Base-by-base conservation (phyloP, 1,140 invertebrate genomes). In the Chelonus insularis region DNA sequence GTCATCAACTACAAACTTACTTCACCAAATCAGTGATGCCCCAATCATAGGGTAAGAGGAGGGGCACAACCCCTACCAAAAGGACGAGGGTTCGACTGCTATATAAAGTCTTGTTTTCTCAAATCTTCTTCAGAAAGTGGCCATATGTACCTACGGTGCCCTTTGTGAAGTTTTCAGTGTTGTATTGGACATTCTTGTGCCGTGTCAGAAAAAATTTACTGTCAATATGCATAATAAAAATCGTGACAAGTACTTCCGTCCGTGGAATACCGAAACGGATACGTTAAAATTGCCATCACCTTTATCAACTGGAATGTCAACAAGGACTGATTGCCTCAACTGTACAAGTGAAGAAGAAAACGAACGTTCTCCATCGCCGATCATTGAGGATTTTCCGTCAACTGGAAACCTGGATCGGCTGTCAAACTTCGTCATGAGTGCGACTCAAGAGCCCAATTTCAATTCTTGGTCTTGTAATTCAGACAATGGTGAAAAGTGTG, bases 171-270 rank as follows among this genome's bases (percentile, higher is more conserved):
- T n/a, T n/a, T n/a, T n/a, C n/a, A n/a, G n/a, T n/a, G n/a, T n/a
- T n/a, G n/a, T n/a, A n/a, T n/a, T n/a, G n/a, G n/a, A n/a, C n/a
- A n/a, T n/a, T n/a, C n/a, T n/a, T n/a, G n/a, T n/a, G n/a, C n/a
- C n/a, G n/a, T n/a, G n/a, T n/a, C n/a, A n/a, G n/a, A n/a, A n/a
- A 29, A 29, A 29, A 7, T 29, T 29, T 29, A 29, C 7, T 29
- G 25, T 4, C 25, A 52, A 57, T 25, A 29, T 36, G 50, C 29
- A 21, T 18, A 45, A 6, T 45, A 45, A 45, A 21, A 45, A 25
- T 18, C 6, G 45, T 48, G 23, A 3, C 11, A n/a, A n/a, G n/a
- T 12, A 23, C 8, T 77, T 77, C 34, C 62, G 73, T 12, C 75
- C 75, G 0, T 77, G 75, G 75, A 66, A 70, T 14, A 57, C 47